phyloP scores from a whole-genome alignment of 2,888 invertebrate species.

The Bombylius major region DNA sequence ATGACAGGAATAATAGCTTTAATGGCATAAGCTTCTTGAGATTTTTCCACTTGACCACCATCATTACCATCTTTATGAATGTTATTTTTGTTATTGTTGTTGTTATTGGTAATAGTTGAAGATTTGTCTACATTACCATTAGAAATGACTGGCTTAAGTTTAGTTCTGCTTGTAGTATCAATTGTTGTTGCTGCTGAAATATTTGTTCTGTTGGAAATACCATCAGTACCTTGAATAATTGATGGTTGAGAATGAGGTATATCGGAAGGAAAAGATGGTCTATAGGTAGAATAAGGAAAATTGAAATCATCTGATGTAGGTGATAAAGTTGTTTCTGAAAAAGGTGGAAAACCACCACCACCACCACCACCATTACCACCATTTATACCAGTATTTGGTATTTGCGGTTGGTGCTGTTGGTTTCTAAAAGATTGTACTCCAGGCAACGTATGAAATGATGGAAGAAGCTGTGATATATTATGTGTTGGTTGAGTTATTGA shows the following conservation, averaged over 20 bases:
- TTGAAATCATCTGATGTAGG: slow-evolving; percentile 27
- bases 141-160: neutral
- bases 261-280: neutral
- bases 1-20: slow-evolving; percentile 56
- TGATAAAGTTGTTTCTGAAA: slow-evolving; percentile 13
- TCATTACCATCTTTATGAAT: slow-evolving; percentile 17
- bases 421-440: slow-evolving; percentile 31
- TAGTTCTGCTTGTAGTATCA: neutral
- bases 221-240: neutral
- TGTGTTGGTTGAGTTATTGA: slow-evolving; percentile 28
- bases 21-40: slow-evolving; percentile 42
- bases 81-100: slow-evolving; percentile 24
- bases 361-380: slow-evolving; percentile 1
- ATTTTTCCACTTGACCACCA: slow-evolving; percentile 14
- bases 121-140: neutral
- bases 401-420: slow-evolving; percentile 14
- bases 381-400: slow-evolving; percentile 15
- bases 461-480: slow-evolving; percentile 30
- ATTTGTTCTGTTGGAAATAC: neutral
- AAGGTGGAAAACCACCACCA: slow-evolving; percentile 3
- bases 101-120: neutral
- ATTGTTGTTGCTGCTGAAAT: neutral
- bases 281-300: neutral
- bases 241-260: neutral
- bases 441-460: slow-evolving; percentile 31